Percentiles rank a stretch among this genome's conserved stretches.
Evolutionary conservation across 2,888 invertebrate species (phyloP).

Genomic region (Dendrolimus pini): DNA sequence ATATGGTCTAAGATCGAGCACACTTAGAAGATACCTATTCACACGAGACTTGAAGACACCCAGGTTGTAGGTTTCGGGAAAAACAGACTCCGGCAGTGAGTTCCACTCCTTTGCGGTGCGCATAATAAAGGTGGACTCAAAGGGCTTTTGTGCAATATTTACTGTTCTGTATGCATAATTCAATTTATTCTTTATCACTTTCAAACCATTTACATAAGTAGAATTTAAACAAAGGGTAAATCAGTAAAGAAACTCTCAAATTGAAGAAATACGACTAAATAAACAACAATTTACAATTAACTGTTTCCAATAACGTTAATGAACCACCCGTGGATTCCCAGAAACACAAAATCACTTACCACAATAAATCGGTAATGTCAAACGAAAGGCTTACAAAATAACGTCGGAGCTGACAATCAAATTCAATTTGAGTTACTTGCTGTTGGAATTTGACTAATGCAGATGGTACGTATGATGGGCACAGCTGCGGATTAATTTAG

Average conservation of each 20-base stretch:
- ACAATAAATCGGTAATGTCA: slow-evolving; percentile 34
- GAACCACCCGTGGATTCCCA: slow-evolving; percentile 22
- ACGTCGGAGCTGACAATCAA: slow-evolving; percentile 36
- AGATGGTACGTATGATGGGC: slow-evolving; percentile 18
- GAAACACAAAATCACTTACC: slow-evolving; percentile 43
- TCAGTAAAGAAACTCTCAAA: neutral
- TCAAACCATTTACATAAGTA: no score
- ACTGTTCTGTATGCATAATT: no score
- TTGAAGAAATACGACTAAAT: slow-evolving; percentile 9
- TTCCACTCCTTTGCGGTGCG: no score
- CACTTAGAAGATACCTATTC: no score
- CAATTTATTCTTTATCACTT: no score
- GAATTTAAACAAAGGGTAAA: no score
- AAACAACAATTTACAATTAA: slow-evolving; percentile 12
- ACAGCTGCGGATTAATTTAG: slow-evolving; percentile 36
- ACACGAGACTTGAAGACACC: no score
- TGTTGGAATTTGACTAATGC: slow-evolving; percentile 28
- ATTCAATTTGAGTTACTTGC: slow-evolving; percentile 23
- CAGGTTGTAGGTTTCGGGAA: no score
- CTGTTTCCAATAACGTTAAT: slow-evolving; percentile 7
- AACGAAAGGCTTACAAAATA: slow-evolving; percentile 42
- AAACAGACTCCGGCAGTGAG: no score
- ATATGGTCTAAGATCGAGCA: no score
- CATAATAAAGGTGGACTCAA: no score
- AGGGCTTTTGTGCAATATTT: no score